Base-by-base conservation (phyloP, 2,888 invertebrate species). In the Pammene fasciana region DNA sequence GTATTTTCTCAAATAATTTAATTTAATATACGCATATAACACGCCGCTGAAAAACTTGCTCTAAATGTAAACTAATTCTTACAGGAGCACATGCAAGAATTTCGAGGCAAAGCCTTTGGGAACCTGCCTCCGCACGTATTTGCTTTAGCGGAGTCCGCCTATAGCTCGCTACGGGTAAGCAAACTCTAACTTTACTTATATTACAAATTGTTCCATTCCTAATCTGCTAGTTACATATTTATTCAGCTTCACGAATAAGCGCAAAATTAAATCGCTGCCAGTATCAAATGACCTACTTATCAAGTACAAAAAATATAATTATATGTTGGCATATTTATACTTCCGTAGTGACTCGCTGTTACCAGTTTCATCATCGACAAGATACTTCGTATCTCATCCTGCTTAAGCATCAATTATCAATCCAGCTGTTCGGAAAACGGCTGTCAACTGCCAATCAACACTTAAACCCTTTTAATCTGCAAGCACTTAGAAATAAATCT, bases 111-210 rank as follows among this genome's bases (percentile, higher is more conserved):
- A 84, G 97, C 97, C 82, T 94, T 97, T 86, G 97, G 97, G 34
- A 93, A 94, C 46, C 89, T 96, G 80, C 96, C 97, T 77, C 98
- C 98, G 0, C 98, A 98, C 88, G 97, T 98, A 52, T 98, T 97
- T 90, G 97, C 98, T 7, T 90, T 98, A 76, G 97, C 97, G 0
- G 97, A 98, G 89, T 96, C 97, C 10, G 97, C 98, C 0, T 97
- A 97, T 88, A 95, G 95, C 71, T 96, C 95, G 14, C 90, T 97
- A 68, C 95, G 95, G 90, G 94, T 93, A 82, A 79, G 70, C 52
- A 16, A 55, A 59, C 18, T 68, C 9, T 50, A 43, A 50, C 52
- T 52, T 57, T 61, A n/a, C n/a, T n/a, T n/a, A 50, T 54, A 46
- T 56, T 48, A 14, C 11, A 38, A 48, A 56, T 45, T 16, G n/a